phyloP scores from a whole-genome alignment of 1,140 invertebrate genomes.

The Wiebesia pumilae region DNA sequence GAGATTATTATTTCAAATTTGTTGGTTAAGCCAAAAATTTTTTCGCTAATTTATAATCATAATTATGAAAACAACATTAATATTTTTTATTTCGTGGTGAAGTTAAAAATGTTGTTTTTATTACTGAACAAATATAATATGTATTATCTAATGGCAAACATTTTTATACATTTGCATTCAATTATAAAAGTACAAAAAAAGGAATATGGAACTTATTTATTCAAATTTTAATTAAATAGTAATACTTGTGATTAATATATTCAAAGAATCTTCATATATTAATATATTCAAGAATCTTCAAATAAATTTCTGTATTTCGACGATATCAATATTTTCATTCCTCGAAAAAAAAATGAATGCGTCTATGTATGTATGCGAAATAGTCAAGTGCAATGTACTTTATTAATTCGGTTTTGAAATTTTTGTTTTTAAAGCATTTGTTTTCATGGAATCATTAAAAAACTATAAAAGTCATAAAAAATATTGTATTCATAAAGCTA shows the following conservation, averaged over 20 bases:
- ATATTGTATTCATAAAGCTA: not conserved
- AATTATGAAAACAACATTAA: not conserved
- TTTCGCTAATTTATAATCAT: not conserved
- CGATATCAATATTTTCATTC: too few relatives aligned
- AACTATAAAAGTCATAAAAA: not conserved
- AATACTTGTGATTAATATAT: too few relatives aligned
- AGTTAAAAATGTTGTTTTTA: constrained; percentile 3
- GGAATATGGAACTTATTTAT: too few relatives aligned
- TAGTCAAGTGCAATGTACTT: too few relatives aligned
- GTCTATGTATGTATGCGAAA: too few relatives aligned
- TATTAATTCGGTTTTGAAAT: too few relatives aligned
- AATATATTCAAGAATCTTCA: too few relatives aligned
- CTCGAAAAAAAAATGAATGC: too few relatives aligned
- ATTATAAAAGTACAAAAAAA: too few relatives aligned
- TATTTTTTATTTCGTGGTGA: not conserved
- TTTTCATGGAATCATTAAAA: not conserved
- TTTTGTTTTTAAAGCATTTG: not conserved
- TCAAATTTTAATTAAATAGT: too few relatives aligned
- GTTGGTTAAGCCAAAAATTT: not conserved
- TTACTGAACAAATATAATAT: not conserved
- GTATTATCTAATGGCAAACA: not conserved
- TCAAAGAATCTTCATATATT: too few relatives aligned
- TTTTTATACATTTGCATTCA: not conserved
- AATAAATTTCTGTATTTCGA: too few relatives aligned
- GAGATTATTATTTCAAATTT: not conserved